A percentile compares a stretch with the other conserved stretches of the same genome.
Evolutionary conservation across 2,888 invertebrate genomes (phyloP).

Genomic region (Gastrophysa polygoni): DNA sequence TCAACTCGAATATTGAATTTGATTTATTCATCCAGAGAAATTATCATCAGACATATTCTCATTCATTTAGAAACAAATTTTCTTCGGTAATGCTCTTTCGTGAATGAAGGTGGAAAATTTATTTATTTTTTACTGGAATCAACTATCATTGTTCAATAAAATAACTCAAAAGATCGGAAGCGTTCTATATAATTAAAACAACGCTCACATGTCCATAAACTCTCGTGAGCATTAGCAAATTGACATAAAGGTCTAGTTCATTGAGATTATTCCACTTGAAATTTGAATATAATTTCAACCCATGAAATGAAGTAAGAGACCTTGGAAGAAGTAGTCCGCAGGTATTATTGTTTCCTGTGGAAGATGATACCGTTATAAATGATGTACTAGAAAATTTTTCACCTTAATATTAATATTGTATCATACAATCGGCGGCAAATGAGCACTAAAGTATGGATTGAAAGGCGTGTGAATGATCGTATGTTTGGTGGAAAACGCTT

Average conservation of each 20-base stretch:
- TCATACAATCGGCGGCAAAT: slow-evolving; percentile 33
- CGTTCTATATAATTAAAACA: too few species aligned
- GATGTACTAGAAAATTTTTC: slow-evolving; percentile 38
- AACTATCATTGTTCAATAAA: too few species aligned
- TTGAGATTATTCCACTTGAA: too few species aligned
- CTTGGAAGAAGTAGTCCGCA: too few species aligned
- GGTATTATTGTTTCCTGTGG: neutral
- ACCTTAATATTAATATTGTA: slow-evolving; percentile 31
- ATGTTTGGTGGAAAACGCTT: slow-evolving; percentile 38
- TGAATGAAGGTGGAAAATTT: slow-evolving; percentile 43
- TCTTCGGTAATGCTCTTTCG: slow-evolving; percentile 38
- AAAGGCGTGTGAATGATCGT: slow-evolving; percentile 31
- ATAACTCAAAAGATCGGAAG: too few species aligned
- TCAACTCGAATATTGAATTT: slow-evolving; percentile 19
- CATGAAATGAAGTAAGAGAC: too few species aligned
- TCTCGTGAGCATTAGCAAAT: too few species aligned
- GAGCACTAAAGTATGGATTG: slow-evolving; percentile 51
- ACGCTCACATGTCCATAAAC: too few species aligned
- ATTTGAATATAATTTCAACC: too few species aligned
- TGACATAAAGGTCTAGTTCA: too few species aligned
- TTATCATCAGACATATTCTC: too few species aligned
- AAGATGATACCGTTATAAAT: neutral
- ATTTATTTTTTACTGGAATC: neutral
- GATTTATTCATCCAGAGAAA: neutral
- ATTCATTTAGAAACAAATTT: slow-evolving; percentile 8